phyloP scores from a whole-genome alignment of 2,888 invertebrate genomes.

The Athalia cordata region DNA sequence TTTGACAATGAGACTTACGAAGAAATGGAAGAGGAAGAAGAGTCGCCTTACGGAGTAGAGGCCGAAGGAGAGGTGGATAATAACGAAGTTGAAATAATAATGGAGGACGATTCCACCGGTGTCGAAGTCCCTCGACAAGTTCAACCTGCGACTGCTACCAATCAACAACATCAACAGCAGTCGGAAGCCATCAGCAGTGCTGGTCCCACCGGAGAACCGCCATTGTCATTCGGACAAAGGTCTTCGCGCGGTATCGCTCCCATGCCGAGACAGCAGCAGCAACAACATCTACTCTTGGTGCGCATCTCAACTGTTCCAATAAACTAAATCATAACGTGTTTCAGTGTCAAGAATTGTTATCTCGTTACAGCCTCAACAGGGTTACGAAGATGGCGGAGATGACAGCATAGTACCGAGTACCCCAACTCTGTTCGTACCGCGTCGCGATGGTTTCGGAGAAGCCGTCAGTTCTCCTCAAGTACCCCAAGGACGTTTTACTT shows the following conservation, averaged over 20 bases:
- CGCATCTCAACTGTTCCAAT: conserved; percentile 29
- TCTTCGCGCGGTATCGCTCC: conserved; percentile 75
- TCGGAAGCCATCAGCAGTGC: conserved; percentile 85
- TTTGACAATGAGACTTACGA: conserved; percentile 75
- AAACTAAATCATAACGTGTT: conserved; percentile 7
- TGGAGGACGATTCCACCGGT: conserved; percentile 76
- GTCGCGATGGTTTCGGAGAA: conserved; percentile 92
- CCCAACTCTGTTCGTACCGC: conserved; percentile 88
- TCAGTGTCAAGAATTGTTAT: conserved; percentile 24
- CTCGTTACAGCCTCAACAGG: conserved; percentile 72
- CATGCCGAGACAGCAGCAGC: conserved; percentile 74
- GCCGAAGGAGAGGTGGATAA: conserved; percentile 77
- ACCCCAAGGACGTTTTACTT: conserved; percentile 80
- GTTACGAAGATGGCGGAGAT: conserved; percentile 81
- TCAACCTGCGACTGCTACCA: conserved; percentile 72
- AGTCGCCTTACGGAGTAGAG: conserved; percentile 67
- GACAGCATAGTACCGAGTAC: conserved; percentile 93
- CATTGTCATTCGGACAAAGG: conserved; percentile 65
- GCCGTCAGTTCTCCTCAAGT: conserved; percentile 93
- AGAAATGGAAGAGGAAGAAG: conserved; percentile 72
- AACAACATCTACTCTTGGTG: conserved; percentile 74
- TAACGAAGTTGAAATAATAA: conserved; percentile 79
- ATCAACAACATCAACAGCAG: conserved; percentile 77
- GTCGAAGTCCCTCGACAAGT: conserved; percentile 80
- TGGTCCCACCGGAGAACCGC: conserved; percentile 69